Conservation (phyloP, 1,140 invertebrate genomes). For the Nixonia krombeini region DNA sequence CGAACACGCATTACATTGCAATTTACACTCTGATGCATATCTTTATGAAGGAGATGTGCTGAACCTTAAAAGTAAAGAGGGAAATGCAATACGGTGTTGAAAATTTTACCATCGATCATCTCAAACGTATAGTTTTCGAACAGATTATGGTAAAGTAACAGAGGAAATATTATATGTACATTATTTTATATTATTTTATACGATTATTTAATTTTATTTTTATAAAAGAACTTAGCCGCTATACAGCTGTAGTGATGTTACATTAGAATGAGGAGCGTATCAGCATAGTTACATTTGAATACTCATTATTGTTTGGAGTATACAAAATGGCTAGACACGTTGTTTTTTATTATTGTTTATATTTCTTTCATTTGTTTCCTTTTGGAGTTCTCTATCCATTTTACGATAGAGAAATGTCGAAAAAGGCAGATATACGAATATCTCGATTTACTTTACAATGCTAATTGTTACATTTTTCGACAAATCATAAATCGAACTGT, state of each 20-base stretch:
- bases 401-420: not conserved
- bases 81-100: no score
- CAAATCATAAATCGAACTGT: no score
- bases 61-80: no score
- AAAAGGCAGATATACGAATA: no score
- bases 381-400: not conserved
- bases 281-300: constrained; percentile 23
- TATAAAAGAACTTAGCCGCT: constrained; percentile 57
- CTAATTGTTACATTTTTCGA: no score
- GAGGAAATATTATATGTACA: constrained; percentile 49
- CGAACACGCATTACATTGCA: no score
- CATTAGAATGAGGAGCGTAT: constrained; percentile 48
- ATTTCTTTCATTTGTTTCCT: no score
- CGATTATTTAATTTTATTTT: constrained; percentile 66
- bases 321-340: constrained; percentile 52
- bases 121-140: constrained; percentile 41
- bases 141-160: constrained; percentile 29
- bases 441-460: no score
- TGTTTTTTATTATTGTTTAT: no score
- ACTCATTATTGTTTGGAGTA: constrained; percentile 35
- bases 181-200: constrained; percentile 64
- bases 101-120: no score
- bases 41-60: no score
- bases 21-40: no score
- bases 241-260: constrained; percentile 32